phyloP scores from a whole-genome alignment of 2,888 invertebrate species.

The Auanema freiburgensis region DNA sequence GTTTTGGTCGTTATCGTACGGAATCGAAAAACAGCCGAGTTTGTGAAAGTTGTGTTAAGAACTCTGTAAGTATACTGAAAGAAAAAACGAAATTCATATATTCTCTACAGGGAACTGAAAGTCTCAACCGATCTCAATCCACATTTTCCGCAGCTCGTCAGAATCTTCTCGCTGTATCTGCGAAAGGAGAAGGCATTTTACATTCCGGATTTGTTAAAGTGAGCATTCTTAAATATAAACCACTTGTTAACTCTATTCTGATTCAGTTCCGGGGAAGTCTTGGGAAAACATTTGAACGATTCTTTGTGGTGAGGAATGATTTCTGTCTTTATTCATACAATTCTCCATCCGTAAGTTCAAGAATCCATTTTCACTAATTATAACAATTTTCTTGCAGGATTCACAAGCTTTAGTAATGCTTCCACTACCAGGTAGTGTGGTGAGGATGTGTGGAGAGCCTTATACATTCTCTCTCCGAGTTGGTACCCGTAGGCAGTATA shows the following conservation, averaged over 20 bases:
- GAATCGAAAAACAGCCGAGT: slow-evolving; percentile 45
- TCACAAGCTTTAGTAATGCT: slow-evolving; percentile 57
- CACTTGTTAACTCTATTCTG: not conserved
- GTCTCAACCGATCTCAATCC: slow-evolving; percentile 34
- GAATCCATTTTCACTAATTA: not conserved
- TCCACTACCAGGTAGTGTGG: slow-evolving; percentile 60
- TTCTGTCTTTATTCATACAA: slow-evolving; percentile 62
- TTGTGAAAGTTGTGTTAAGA: slow-evolving; percentile 49
- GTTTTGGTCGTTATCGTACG: slow-evolving; percentile 52
- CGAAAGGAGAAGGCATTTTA: slow-evolving; percentile 29
- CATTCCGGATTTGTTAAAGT: slow-evolving; percentile 40
- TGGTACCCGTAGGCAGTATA: slow-evolving; percentile 53
- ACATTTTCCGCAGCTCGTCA: slow-evolving; percentile 23
- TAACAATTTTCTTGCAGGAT: slow-evolving; percentile 46
- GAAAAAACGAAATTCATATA: not conserved
- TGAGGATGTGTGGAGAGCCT: slow-evolving; percentile 46
- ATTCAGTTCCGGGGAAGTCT: slow-evolving; percentile 50
- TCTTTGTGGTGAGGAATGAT: slow-evolving; percentile 57
- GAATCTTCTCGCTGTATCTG: slow-evolving; percentile 36
- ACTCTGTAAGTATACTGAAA: slow-evolving; percentile 25
- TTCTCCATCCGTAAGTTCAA: slow-evolving; percentile 41
- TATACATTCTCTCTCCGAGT: slow-evolving; percentile 53
- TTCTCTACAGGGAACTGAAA: slow-evolving; percentile 21
- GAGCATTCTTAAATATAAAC: not conserved
- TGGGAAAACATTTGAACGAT: slow-evolving; percentile 47